phyloP scores from a whole-genome alignment of 2,888 invertebrate genomes.

The Camptogramma bilineatum region DNA sequence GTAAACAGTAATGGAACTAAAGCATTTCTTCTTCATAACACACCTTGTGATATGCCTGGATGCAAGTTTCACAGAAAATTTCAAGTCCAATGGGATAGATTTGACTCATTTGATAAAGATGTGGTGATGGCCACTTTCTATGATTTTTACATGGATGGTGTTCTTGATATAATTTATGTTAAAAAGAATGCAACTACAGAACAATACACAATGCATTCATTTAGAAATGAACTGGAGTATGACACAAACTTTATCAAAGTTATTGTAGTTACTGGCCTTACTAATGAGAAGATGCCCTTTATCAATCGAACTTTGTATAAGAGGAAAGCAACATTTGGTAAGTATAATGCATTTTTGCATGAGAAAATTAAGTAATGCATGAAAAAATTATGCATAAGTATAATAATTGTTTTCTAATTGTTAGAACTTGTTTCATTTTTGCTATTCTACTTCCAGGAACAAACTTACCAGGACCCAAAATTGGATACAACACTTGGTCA shows the following conservation, averaged over 20 bases:
- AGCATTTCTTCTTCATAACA: slow-evolving; percentile 92
- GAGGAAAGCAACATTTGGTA: slow-evolving; percentile 91
- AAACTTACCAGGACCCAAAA: slow-evolving; percentile 95
- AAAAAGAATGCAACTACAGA: slow-evolving; percentile 80
- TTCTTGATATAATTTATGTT: slow-evolving; percentile 94
- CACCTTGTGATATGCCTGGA: slow-evolving; percentile 87
- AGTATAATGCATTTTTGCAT: too few species aligned
- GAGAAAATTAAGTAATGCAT: too few species aligned
- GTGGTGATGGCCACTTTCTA: slow-evolving; percentile 95
- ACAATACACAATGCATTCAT: slow-evolving; percentile 89
- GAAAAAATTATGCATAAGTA: too few species aligned
- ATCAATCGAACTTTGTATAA: slow-evolving; percentile 90
- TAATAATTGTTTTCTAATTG: neutral
- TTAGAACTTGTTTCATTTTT: neutral
- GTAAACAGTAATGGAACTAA: slow-evolving; percentile 78
- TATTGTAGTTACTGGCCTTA: slow-evolving; percentile 94
- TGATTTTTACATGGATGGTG: slow-evolving; percentile 97
- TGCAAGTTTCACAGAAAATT: slow-evolving; percentile 90
- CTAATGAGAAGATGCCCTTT: slow-evolving; percentile 89
- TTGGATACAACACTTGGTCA: slow-evolving; percentile 94
- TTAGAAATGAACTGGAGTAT: slow-evolving; percentile 94
- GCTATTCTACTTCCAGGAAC: slow-evolving; percentile 82
- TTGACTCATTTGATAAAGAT: slow-evolving; percentile 89
- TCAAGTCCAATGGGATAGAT: slow-evolving; percentile 90
- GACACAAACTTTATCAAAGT: slow-evolving; percentile 98